phyloP scores from a whole-genome alignment of 1,140 invertebrate genomes.

The Bursaphelenchus mucronatus region DNA sequence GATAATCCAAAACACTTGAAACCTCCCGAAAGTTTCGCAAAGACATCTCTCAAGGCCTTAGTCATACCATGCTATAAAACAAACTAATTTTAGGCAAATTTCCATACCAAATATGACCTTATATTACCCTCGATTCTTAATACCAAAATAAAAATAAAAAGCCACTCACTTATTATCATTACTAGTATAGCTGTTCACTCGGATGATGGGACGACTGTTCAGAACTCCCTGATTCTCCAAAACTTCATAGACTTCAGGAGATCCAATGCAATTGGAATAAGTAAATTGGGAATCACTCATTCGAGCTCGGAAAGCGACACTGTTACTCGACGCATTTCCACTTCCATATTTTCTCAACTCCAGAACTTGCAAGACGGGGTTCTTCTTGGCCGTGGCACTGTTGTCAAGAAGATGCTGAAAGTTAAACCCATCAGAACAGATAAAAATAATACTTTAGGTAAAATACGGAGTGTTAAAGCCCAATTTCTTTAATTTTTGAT shows the following conservation, averaged over 20 bases:
- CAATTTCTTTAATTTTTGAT: not conserved
- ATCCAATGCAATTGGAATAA: slow-evolving; percentile 22
- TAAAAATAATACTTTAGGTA: slow-evolving; percentile 1
- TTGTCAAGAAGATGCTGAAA: slow-evolving; percentile 35
- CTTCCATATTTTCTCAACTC: slow-evolving; percentile 21
- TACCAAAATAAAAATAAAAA: too few species aligned
- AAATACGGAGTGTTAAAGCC: not conserved
- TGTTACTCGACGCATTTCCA: not conserved
- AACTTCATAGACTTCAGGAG: slow-evolving; percentile 16
- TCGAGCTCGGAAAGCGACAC: slow-evolving; percentile 26
- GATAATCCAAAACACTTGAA: too few species aligned
- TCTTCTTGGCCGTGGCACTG: slow-evolving; percentile 24
- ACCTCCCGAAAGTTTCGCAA: too few species aligned
- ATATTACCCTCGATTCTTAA: too few species aligned
- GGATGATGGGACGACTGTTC: slow-evolving; percentile 38
- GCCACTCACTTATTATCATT: not conserved
- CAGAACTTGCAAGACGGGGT: slow-evolving; percentile 41
- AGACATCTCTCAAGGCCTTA: too few species aligned
- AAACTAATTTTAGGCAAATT: too few species aligned
- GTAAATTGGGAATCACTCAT: slow-evolving; percentile 39
- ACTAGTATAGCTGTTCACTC: slow-evolving; percentile 17
- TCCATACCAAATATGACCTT: too few species aligned
- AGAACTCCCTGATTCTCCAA: slow-evolving; percentile 29
- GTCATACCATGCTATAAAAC: too few species aligned
- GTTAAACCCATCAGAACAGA: not conserved